Evolutionary conservation across 1,140 invertebrate genomes (phyloP), one percentile per base, ranked within the genome.

Genomic region (Cardiocondyla obscurior): DNA sequence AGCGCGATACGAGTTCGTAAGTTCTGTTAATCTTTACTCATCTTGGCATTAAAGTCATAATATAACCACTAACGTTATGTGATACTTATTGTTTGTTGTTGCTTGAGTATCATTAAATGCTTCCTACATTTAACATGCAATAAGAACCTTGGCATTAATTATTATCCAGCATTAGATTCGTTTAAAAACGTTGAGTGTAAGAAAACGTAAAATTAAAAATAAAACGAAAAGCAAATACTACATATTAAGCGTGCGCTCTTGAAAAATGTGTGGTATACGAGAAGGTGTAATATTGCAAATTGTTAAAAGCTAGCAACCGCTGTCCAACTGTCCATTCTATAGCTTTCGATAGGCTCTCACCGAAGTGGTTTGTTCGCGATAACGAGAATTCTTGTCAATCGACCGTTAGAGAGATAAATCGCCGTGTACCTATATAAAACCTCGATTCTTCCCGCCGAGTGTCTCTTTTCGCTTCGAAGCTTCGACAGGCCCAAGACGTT

Each of bases 401-500:
- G 46, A 25, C 62, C 62, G 74, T 79, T 79, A 79, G 74, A 81
- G 64, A 81, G 53, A 57, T 57, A 83, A 87, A 84, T 81, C 53
- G 60, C 33, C 74, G 25, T 44, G 39, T 57, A 58, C 30, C 64
- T 53, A 72, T 74, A 74, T 70, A 87, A 84, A 83, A 77, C 55
- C 86, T 86, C 81, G 85, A 84, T 84, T 64, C 44, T 53, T 51
- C 55, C 39, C 67, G 0, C 39, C 51, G 60, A 87, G 51, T 55
- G 85, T 83, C 81, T 83, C 72, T 58, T 79, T 36, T 77, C 81
- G 77, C 44, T 36, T 79, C 44, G 39, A n/a, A 72, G 49, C 72
- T 87, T 83, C 70, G 85, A 86, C 70, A 64, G 79, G 64, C 67
- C 46, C 51, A 57, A 87, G 77, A 73, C 76, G 83, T 79, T 84